Evolutionary conservation across 2,797 vertebrate genomes (phyloP), one percentile per base, ranked within the genome.

Genomic region (Lacerta agilis): DNA sequence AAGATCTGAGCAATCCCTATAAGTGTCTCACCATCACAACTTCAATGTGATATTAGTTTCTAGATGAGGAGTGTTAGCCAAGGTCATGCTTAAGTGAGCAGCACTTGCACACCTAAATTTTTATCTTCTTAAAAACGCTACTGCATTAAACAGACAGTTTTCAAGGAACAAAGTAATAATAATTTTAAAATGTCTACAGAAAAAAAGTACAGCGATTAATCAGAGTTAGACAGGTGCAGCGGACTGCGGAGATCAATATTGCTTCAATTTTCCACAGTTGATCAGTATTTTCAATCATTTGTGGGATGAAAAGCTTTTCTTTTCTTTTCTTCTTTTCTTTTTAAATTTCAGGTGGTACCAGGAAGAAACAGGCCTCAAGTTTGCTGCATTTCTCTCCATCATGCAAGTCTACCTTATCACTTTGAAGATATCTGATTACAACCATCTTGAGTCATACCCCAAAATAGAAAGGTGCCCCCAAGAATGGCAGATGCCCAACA

Each of bases 251-350:
- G 79, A 89, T 89, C 84, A 86, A 82, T 89, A 89, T 83, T 82
- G 45, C 84, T 72, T 89, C 84, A 86, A 58, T 89, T 82, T 82
- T 86, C 85, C 86, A 79, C 72, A 61, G 88, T 43, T 89, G 84
- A 78, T 89, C 78, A 89, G 69, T 85, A 66, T 89, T 89, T 81
- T 85, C 87, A 85, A 76, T 78, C 84, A 89, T 77, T 82, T 89
- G 71, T 33, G 79, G 43, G 79, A 77, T 83, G 49, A 72, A 83
- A 82, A 71, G 7, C 73, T 81, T 85, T 17, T 11, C 27, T 82
- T 33, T 17, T 11, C 27, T 82, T 86, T 66, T 29, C 72, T 71
- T 41, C 41, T 36, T 27, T 87, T 72, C 27, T 88, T 61, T 66
- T 86, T 20, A 89, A 11, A 83, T 17, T 55, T 58, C 33, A 15